A percentile compares a stretch with the other conserved stretches of the same genome.
These are phyloP conservation scores for Tragelaphus imberbis DNA, from an alignment of 2,113 vertebrate species.

Conservation along the genomic window DNA sequence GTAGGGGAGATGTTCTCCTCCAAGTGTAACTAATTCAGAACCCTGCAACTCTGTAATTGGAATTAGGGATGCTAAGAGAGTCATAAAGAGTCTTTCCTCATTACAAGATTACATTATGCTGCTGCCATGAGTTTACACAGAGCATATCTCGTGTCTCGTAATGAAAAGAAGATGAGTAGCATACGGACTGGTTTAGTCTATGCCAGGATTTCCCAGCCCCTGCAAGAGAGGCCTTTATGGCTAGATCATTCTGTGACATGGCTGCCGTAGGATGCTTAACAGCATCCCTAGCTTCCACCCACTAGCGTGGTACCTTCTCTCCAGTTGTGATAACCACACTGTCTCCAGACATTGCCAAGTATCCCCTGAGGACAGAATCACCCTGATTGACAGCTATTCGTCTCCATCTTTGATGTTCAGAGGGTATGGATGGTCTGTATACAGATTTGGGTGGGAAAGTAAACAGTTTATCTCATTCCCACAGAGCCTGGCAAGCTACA, in stretches of 20 bases:
- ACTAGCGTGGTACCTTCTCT: fast-evolving
- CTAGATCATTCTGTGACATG: fast-evolving
- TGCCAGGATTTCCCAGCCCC: fast-evolving
- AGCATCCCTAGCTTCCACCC: too few species aligned
- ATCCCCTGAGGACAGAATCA: neutral
- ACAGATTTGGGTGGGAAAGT: neutral
- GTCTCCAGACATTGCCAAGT: neutral
- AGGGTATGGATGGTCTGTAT: neutral
- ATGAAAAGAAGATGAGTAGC: neutral
- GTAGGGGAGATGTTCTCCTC: neutral
- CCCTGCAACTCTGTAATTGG: neutral
- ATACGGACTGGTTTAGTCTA: fast-evolving
- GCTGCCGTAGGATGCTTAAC: fast-evolving
- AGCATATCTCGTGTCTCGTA: neutral
- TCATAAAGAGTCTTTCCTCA: neutral
- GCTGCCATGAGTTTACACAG: neutral
- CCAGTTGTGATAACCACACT: neutral
- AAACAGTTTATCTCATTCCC: neutral
- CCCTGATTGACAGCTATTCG: neutral
- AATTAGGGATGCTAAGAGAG: neutral
- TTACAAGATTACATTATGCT: too few species aligned
- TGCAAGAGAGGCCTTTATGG: fast-evolving
- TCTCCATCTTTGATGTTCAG: neutral
- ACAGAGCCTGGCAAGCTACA: neutral
- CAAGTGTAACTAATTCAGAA: neutral